These are phyloP conservation scores for Spea multiplicata DNA, from an alignment of 2,113 vertebrate species.

Conservation along the genomic window DNA sequence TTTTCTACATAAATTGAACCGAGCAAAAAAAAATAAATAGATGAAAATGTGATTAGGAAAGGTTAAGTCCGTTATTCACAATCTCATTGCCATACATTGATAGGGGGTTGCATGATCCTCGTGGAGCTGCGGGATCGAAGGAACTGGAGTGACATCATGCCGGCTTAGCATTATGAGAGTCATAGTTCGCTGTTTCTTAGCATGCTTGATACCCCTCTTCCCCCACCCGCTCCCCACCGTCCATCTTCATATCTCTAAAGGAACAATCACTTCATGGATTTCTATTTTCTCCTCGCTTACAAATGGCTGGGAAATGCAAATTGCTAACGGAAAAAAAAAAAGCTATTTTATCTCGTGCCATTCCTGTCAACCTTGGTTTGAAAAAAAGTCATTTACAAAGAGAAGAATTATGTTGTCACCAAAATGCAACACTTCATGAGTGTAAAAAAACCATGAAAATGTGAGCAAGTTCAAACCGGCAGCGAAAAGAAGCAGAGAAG, in stretches of 20 bases:
- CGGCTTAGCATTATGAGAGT: too few relatives aligned
- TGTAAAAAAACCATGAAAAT: slow-evolving; percentile 11
- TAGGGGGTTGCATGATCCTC: too few relatives aligned
- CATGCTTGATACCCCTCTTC: too few relatives aligned
- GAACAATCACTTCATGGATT: slow-evolving; percentile 14
- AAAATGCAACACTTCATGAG: slow-evolving; percentile 8
- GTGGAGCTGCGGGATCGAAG: too few relatives aligned
- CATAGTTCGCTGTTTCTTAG: too few relatives aligned
- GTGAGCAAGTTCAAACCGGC: slow-evolving; percentile 14
- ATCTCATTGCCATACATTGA: too few relatives aligned
- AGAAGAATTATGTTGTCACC: slow-evolving; percentile 38
- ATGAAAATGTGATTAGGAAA: too few relatives aligned
- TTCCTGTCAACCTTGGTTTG: slow-evolving; percentile 25
- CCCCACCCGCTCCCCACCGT: not conserved
- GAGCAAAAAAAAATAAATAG: too few relatives aligned
- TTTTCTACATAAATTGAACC: too few relatives aligned
- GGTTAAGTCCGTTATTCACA: too few relatives aligned
- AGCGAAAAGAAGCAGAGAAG: not conserved
- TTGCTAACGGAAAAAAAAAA: slow-evolving; percentile 4
- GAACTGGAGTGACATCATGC: too few relatives aligned
- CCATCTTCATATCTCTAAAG: not conserved
- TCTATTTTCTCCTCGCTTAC: not conserved
- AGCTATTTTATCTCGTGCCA: slow-evolving; percentile 17
- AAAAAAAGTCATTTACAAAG: slow-evolving; percentile 35
- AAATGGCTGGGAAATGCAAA: slow-evolving; percentile 20